phyloP scores from a whole-genome alignment of 2,113 vertebrate species.

The Sardina pilchardus region DNA sequence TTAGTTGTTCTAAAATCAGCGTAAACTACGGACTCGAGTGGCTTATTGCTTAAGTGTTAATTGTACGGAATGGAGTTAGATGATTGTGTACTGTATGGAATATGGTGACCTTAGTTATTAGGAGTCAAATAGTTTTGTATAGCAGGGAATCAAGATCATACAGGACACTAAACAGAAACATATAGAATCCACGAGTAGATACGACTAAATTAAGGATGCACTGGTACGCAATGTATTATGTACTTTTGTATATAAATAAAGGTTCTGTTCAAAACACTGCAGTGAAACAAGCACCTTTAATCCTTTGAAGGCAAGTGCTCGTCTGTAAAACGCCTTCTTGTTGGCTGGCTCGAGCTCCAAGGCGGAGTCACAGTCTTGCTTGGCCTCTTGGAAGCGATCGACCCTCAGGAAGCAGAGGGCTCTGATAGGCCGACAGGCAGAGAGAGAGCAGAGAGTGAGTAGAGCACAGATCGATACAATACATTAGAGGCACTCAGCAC shows the following conservation, averaged over 20 bases:
- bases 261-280: background rate
- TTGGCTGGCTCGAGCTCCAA: conserved; percentile 81
- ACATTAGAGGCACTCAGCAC: conserved; percentile 8
- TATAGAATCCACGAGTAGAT: background rate
- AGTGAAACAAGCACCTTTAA: conserved; percentile 76
- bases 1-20: no score
- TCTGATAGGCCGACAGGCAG: conserved; percentile 66
- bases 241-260: background rate
- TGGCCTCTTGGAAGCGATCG: conserved; percentile 83
- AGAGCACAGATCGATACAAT: background rate
- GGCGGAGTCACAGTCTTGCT: conserved; percentile 85
- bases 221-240: background rate
- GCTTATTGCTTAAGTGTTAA: no score
- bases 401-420: conserved; percentile 90
- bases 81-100: no score
- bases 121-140: no score
- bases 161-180: background rate
- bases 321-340: conserved; percentile 90
- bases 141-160: no score
- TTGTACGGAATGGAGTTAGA: no score
- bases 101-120: no score
- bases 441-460: background rate
- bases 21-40: no score
- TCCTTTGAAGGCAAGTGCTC: conserved; percentile 89
- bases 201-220: background rate